Evolutionary conservation across 2,888 invertebrate species (phyloP).

Genomic region (Seira musarum): DNA sequence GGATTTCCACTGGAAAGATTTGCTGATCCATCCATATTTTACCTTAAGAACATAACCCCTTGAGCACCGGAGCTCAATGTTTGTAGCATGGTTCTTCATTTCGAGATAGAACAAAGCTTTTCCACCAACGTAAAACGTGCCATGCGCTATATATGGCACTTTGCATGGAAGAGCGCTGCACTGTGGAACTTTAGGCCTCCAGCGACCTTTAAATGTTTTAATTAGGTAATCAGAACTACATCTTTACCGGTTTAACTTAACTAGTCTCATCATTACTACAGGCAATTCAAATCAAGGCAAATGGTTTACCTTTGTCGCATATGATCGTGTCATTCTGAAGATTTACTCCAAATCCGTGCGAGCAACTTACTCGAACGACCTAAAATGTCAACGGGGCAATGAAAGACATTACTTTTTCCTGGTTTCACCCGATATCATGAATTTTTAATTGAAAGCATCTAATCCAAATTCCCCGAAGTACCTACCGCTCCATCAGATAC

Average conservation of each 20-base stretch:
- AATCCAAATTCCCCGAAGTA: too few species aligned
- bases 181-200: conserved; percentile 87
- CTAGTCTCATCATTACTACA: too few species aligned
- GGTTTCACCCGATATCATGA: too few species aligned
- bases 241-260: too few species aligned
- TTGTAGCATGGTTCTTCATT: conserved; percentile 78
- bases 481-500: conserved; percentile 81
- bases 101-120: conserved; percentile 71
- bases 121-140: conserved; percentile 67
- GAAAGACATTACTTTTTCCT: too few species aligned
- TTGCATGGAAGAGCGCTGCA: conserved; percentile 74
- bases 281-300: too few species aligned
- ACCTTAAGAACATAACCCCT: conserved; percentile 66
- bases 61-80: conserved; percentile 48
- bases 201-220: conserved; percentile 73
- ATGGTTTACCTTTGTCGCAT: conserved; percentile 77
- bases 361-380: conserved; percentile 83
- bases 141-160: conserved; percentile 66
- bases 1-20: too few species aligned
- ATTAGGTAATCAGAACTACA: too few species aligned
- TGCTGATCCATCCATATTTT: too few species aligned
- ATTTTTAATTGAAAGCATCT: too few species aligned
- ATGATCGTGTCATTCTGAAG: conserved; percentile 77
- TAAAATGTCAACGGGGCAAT: conserved; percentile 72
- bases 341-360: conserved; percentile 84